Conservation (phyloP, 2,113 vertebrate genomes). For the Megatriorchis doriae region DNA sequence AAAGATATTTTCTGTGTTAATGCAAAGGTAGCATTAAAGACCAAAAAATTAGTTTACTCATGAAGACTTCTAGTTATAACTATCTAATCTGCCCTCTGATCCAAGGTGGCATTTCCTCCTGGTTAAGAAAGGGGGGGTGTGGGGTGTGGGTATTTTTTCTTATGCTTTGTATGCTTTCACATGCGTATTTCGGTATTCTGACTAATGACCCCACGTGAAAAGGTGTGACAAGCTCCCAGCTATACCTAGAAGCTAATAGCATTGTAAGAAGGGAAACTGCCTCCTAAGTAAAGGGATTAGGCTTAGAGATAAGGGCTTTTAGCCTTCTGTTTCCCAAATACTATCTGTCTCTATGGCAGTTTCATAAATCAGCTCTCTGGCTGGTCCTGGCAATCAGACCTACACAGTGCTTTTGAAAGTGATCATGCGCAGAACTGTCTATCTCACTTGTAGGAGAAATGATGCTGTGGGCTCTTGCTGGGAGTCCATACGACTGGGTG, state of each 20-base stretch:
- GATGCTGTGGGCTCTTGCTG: fast-evolving
- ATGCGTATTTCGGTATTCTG: background rate
- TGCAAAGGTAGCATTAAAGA: background rate
- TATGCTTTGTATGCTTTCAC: background rate
- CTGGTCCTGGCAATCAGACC: background rate
- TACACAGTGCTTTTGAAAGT: background rate
- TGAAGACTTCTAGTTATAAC: background rate
- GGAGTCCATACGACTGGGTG: background rate
- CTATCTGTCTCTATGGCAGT: background rate
- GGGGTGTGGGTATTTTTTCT: background rate
- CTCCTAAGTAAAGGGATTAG: background rate
- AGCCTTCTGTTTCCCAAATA: background rate
- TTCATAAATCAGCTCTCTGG: background rate
- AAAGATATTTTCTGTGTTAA: background rate
- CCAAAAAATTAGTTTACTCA: background rate
- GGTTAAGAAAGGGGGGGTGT: background rate
- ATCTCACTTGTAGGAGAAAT: background rate
- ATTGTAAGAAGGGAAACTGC: background rate
- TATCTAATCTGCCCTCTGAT: background rate
- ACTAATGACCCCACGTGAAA: background rate
- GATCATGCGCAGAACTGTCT: fast-evolving
- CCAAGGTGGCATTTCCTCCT: background rate
- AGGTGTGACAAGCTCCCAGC: background rate
- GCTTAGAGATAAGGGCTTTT: background rate
- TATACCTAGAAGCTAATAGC: background rate